Evolutionary conservation across 2,888 invertebrate species (phyloP), one percentile per base, ranked within the genome.

Genomic region (Endotricha flammealis): DNA sequence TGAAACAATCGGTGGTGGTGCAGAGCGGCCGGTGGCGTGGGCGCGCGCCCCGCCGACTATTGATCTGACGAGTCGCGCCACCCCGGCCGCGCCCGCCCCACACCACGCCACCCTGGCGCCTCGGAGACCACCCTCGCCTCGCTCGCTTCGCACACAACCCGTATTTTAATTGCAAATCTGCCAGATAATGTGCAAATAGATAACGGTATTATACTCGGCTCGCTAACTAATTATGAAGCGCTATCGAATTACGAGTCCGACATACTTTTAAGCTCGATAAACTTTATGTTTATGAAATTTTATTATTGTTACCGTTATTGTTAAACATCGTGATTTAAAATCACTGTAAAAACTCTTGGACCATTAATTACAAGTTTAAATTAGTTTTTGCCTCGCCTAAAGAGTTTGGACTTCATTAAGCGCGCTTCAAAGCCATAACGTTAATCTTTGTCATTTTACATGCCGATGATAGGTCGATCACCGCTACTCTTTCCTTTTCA

Each of bases 131-230:
- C 62, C 67, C 65, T 51, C 48, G 44, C 62, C 56, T 48, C 53
- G 55, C 50, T 55, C 60, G 50, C 52, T 56, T 49, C 58, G 62
- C 66, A 59, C 61, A 74, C 77, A 77, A 72, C 78, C 80, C 81
- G 70, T 78, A 83, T 85, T 86, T 85, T 86, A 86, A 86, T 86
- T 86, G 86, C 82, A 85, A 85, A 86, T 86, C 83, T 82, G 79
- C 81, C 75, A 82, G 86, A 83, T 85, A 83, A 86, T 83, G 82
- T 77, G 80, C 80, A 85, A 86, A 86, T 83, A 85, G 83, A 85
- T 85, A 86, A 82, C 80, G 68, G 75, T 65, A 81, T 86, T 83
- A 82, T 79, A 78, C 77, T 74, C 68, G 58, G 65, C 75, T 78
- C 70, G 76, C 73, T 78, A 72, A 81, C 79, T 82, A 75, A 81